phyloP scores from a whole-genome alignment of 1,140 invertebrate species.

The Rhynchophorus ferrugineus region DNA sequence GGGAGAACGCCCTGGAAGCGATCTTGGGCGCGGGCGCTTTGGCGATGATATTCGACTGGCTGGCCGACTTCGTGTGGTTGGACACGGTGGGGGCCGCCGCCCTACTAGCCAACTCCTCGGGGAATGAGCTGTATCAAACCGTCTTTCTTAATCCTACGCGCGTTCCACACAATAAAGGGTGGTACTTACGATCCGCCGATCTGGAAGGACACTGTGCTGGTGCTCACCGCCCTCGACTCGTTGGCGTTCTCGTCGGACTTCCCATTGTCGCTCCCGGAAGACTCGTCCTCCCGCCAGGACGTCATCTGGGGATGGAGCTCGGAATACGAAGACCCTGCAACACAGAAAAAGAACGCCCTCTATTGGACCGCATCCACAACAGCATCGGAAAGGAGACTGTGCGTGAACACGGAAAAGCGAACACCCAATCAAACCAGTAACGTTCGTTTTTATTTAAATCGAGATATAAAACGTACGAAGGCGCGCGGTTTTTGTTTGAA shows the following conservation, averaged over 20 bases:
- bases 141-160: too few relatives aligned
- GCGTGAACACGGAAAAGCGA: too few relatives aligned
- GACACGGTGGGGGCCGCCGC: not conserved
- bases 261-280: conserved; percentile 41
- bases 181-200: conserved; percentile 35
- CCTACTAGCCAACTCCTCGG: conserved; percentile 6
- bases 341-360: not conserved
- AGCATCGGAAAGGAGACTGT: too few relatives aligned
- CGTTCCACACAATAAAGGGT: too few relatives aligned
- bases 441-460: too few relatives aligned
- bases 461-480: too few relatives aligned
- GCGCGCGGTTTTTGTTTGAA: too few relatives aligned
- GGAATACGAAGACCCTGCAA: conserved; percentile 4
- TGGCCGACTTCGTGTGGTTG: conserved; percentile 20
- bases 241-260: conserved; percentile 38
- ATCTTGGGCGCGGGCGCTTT: conserved; percentile 13
- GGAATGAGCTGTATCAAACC: conserved; percentile 9
- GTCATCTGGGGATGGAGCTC: conserved; percentile 15
- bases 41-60: conserved; percentile 20
- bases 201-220: conserved; percentile 37
- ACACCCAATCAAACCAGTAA: too few relatives aligned
- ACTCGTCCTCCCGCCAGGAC: conserved; percentile 37
- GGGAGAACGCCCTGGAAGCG: conserved; percentile 31
- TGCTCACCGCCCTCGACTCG: conserved; percentile 11
- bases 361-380: too few relatives aligned